Conservation (phyloP, 2,888 invertebrate species). For the Drosophila flavopinicola region DNA sequence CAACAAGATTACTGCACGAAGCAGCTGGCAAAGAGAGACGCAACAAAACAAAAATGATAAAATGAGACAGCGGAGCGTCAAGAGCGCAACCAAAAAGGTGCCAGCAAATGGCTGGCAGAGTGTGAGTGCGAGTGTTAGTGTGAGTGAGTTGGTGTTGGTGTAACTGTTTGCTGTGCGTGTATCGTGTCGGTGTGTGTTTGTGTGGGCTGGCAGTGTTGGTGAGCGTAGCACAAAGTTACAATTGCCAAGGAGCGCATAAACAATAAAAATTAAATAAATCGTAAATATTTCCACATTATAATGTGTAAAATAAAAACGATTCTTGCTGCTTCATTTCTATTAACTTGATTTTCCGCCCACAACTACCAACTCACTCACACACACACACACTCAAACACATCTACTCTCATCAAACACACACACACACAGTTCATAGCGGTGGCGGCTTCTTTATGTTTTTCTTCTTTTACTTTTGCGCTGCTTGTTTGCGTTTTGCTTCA, state of each 20-base stretch:
- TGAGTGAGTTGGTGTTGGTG: constrained; percentile 12
- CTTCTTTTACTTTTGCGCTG: constrained; percentile 45
- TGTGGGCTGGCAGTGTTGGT: constrained; percentile 40
- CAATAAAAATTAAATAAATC: constrained; percentile 7
- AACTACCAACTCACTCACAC: constrained; percentile 16
- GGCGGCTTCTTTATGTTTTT: constrained; percentile 64
- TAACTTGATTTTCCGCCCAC: constrained; percentile 56
- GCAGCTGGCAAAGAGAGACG: constrained; percentile 41
- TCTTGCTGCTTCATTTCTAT: constrained; percentile 15
- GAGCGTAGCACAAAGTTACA: constrained; percentile 40
- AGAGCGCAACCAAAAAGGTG: constrained; percentile 54
- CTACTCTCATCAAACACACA: constrained; percentile 22
- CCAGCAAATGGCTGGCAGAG: constrained; percentile 27
- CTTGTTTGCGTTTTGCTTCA: constrained; percentile 50
- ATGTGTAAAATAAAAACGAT: constrained; percentile 19
- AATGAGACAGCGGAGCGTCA: constrained; percentile 50
- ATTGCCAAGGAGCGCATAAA: constrained; percentile 12
- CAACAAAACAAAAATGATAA: constrained; percentile 60
- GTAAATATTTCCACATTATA: constrained; percentile 16
- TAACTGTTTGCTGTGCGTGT: constrained; percentile 9
- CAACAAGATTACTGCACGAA: constrained; percentile 61
- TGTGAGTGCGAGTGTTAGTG: constrained; percentile 20
- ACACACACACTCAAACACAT: constrained; percentile 22
- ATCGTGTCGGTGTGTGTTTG: constrained; percentile 4
- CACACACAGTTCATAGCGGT: constrained; percentile 50